These are phyloP conservation scores for Myrmophylax atrothorax DNA, from an alignment of 2,113 vertebrate genomes.

Conservation along the genomic window DNA sequence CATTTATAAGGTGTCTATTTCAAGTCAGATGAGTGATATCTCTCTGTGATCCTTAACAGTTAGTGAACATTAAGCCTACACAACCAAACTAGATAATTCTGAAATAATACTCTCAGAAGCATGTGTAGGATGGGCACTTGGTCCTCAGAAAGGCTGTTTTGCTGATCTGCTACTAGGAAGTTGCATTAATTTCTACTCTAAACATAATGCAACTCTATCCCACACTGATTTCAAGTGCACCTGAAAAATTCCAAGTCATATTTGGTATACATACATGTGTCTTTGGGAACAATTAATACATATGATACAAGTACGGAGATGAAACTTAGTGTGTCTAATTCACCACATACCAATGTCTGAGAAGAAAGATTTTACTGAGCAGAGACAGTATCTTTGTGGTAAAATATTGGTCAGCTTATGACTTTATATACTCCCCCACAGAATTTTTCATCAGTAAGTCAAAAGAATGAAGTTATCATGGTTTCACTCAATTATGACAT, in stretches of 20 bases:
- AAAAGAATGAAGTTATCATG: not conserved
- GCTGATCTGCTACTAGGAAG: not conserved
- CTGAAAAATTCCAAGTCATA: not conserved
- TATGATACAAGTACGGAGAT: not conserved
- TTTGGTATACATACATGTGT: rapidly evolving
- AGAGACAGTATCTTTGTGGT: not conserved
- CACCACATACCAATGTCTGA: not conserved
- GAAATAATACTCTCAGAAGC: not conserved
- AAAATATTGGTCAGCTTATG: not conserved
- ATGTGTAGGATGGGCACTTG: not conserved
- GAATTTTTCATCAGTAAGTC: not conserved
- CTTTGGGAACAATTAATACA: not conserved
- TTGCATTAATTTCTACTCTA: not conserved
- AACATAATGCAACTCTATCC: not conserved
- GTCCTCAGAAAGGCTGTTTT: not conserved
- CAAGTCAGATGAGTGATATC: not conserved
- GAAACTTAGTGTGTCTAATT: not conserved
- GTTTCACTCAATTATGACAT: not conserved
- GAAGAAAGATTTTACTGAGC: not conserved
- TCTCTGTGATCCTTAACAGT: rapidly evolving
- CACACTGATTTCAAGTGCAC: not conserved
- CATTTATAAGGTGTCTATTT: not conserved
- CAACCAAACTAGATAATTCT: not conserved
- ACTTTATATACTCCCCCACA: not conserved
- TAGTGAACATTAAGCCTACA: not conserved